These are phyloP conservation scores for Muschampia plurimacula DNA, from an alignment of 2,888 invertebrate genomes.

Conservation along the genomic window DNA sequence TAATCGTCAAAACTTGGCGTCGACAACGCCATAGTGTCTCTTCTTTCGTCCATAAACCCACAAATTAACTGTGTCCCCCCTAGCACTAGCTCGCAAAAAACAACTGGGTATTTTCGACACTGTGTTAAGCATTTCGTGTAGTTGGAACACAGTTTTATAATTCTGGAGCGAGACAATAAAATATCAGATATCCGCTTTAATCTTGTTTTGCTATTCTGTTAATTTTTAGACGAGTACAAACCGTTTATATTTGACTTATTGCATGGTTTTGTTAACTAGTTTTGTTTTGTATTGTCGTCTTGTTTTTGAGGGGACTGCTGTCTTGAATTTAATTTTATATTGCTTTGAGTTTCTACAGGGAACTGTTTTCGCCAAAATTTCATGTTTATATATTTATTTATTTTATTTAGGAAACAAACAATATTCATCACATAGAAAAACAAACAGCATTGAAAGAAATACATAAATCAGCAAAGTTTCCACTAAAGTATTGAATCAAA, in stretches of 20 bases:
- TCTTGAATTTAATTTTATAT: background rate
- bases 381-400: background rate
- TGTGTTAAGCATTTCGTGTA: slow-evolving; percentile 36
- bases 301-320: slow-evolving; percentile 9
- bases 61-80: slow-evolving; percentile 33
- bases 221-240: slow-evolving; percentile 63
- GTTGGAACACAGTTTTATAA: slow-evolving; percentile 44
- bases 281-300: slow-evolving; percentile 30
- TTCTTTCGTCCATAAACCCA: slow-evolving; percentile 32
- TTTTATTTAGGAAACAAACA: too few relatives aligned
- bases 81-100: slow-evolving; percentile 17
- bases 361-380: background rate
- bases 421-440: too few relatives aligned
- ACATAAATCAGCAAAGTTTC: too few relatives aligned
- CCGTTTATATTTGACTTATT: slow-evolving; percentile 70
- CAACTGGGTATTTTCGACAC: slow-evolving; percentile 39
- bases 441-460: too few relatives aligned
- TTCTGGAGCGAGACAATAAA: slow-evolving; percentile 47
- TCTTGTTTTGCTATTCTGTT: slow-evolving; percentile 60
- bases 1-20: slow-evolving; percentile 82
- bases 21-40: slow-evolving; percentile 56
- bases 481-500: too few relatives aligned
- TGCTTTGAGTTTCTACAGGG: background rate
- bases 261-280: slow-evolving; percentile 63
- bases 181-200: slow-evolving; percentile 56